Evolutionary conservation across 2,113 vertebrate genomes (phyloP).

Genomic region (Xenus cinereus): DNA sequence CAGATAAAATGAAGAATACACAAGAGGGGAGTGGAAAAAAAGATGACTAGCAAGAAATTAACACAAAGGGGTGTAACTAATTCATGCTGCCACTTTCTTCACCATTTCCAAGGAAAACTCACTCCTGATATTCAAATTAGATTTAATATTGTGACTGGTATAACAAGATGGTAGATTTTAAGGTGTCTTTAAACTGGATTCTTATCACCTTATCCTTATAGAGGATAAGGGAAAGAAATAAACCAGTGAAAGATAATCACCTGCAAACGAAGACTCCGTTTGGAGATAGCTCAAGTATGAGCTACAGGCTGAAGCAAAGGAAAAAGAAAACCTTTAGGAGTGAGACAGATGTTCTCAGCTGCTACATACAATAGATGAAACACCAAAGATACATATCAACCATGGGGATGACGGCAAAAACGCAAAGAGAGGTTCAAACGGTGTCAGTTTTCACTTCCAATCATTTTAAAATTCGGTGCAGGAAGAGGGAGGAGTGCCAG

Average conservation of each 20-base stretch:
- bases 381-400: background rate
- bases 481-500: background rate
- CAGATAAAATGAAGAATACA: background rate
- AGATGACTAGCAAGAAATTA: background rate
- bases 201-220: background rate
- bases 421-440: background rate
- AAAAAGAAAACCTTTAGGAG: background rate
- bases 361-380: background rate
- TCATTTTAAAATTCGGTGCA: background rate
- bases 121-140: background rate
- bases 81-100: background rate
- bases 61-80: background rate
- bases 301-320: background rate
- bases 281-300: background rate
- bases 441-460: background rate
- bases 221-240: background rate
- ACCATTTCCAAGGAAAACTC: background rate
- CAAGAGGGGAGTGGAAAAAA: background rate
- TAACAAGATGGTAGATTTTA: background rate
- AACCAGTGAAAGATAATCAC: background rate
- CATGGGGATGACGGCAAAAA: background rate
- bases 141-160: background rate
- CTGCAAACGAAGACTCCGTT: background rate
- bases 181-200: background rate
- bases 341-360: background rate